Base-by-base conservation (phyloP, 2,888 invertebrate genomes). In the Zhuqinia jingwanae region DNA sequence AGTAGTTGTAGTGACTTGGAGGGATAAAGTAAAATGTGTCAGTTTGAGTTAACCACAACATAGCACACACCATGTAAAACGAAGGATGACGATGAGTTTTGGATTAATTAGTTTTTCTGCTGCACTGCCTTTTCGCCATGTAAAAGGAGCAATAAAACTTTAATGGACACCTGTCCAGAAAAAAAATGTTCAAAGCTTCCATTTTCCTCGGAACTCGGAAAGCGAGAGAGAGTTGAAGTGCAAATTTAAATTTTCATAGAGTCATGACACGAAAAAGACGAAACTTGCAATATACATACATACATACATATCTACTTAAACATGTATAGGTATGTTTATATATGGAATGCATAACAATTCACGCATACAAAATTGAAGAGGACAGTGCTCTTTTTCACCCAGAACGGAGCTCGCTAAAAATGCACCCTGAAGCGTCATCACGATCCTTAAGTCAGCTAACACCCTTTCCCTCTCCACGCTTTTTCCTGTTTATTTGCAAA, bases 341-440 rank as follows among this genome's bases (percentile, higher is more conserved):
- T 27, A 25, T 17, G 56, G 36, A 58, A 58, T 75, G 53, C 22
- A 47, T 1, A 11, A 30, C 25, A n/a, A 42, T 42, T 36, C 17
- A n/a, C 36, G 17, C n/a, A n/a, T n/a, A n/a, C n/a, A 36, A 53
- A 70, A 22, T 22, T n/a, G 60, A 8, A 60, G 45, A 77, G 42
- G 58, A 77, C 36, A n/a, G 27, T 36, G 30, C 60, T 77, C 60
- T 45, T 36, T 36, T 36, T 60, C 15, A n/a, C n/a, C n/a, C n/a
- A n/a, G n/a, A n/a, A n/a, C 2, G 25, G 22, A 45, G 20, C 30
- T 77, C 25, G 60, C 77, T 77, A n/a, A 60, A 77, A 77, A 60
- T 77, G 77, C 42, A 77, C 77, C 77, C 77, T 77, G 77, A 77
- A 77, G 77, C 77, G 45, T 60, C 60, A 60, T 60, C 77, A 77